Conservation (phyloP, 2,888 invertebrate genomes). For the Macaria liturata region DNA sequence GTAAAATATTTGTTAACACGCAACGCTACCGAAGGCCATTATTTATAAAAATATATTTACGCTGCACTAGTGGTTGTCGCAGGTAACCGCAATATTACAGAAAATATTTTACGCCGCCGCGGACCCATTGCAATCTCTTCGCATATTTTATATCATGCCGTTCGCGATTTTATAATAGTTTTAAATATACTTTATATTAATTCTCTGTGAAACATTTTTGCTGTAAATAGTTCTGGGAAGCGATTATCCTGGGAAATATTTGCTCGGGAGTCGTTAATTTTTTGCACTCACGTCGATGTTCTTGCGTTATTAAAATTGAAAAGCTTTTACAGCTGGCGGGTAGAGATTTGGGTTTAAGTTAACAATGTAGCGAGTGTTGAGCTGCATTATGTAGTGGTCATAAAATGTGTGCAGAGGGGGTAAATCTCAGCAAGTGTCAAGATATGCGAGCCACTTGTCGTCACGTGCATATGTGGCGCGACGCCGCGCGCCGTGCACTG, state of each 20-base stretch:
- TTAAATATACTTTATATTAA: slow-evolving; percentile 50
- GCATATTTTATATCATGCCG: slow-evolving; percentile 53
- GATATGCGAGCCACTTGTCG: slow-evolving; percentile 64
- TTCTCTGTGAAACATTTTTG: slow-evolving; percentile 29
- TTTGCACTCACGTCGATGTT: no score
- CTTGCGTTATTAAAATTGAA: no score
- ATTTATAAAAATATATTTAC: slow-evolving; percentile 61
- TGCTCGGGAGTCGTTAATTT: neutral
- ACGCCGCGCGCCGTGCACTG: slow-evolving; percentile 69
- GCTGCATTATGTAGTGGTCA: slow-evolving; percentile 5
- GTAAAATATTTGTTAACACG: slow-evolving; percentile 24
- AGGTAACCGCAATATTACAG: slow-evolving; percentile 68
- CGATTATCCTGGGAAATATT: slow-evolving; percentile 22
- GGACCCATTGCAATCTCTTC: slow-evolving; percentile 56
- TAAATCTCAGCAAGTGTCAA: slow-evolving; percentile 63
- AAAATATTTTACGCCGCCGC: slow-evolving; percentile 66
- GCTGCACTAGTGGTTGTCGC: slow-evolving; percentile 62
- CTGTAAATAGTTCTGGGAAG: slow-evolving; percentile 6
- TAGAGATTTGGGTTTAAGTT: neutral
- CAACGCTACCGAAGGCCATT: slow-evolving; percentile 25
- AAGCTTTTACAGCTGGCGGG: no score
- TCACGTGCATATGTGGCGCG: slow-evolving; percentile 69
- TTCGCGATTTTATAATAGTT: slow-evolving; percentile 52
- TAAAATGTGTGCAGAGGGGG: slow-evolving; percentile 29
- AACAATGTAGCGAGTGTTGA: slow-evolving; percentile 1